A percentile compares a stretch with the other conserved stretches of the same genome.
Conservation (phyloP, 2,113 vertebrate genomes). For the Gasterosteus aculeatus region DNA sequence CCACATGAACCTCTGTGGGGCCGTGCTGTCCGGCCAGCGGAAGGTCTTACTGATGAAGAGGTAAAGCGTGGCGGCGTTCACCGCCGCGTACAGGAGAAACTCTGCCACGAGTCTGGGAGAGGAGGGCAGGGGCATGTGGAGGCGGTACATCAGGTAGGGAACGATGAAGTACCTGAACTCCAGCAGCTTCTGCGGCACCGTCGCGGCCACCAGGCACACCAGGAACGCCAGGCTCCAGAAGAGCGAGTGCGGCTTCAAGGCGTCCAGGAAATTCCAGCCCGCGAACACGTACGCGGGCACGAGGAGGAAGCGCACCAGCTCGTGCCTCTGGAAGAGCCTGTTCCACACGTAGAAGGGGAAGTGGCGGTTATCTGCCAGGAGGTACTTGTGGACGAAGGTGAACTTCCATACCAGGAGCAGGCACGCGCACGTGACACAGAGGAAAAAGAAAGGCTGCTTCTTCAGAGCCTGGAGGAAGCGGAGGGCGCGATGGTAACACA, state of each 20-base stretch:
- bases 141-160: slow-evolving; percentile 92
- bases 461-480: slow-evolving; percentile 83
- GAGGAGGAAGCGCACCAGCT: slow-evolving; percentile 86
- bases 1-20: slow-evolving; percentile 97
- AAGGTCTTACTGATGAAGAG: slow-evolving; percentile 91
- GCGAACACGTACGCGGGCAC: slow-evolving; percentile 91
- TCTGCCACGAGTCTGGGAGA: slow-evolving; percentile 85
- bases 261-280: slow-evolving; percentile 90
- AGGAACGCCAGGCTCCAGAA: slow-evolving; percentile 91
- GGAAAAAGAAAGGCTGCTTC: slow-evolving; percentile 83
- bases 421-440: slow-evolving; percentile 65
- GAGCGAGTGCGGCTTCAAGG: slow-evolving; percentile 86
- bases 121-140: slow-evolving; percentile 89
- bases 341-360: slow-evolving; percentile 96
- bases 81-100: slow-evolving; percentile 83
- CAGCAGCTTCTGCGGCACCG: slow-evolving; percentile 92
- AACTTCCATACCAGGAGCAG: slow-evolving; percentile 92
- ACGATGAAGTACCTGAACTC: slow-evolving; percentile 98
- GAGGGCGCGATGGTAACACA: slow-evolving; percentile 82
- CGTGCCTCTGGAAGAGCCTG: slow-evolving; percentile 87
- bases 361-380: slow-evolving; percentile 96
- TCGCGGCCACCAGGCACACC: slow-evolving; percentile 83
- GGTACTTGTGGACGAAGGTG: slow-evolving; percentile 91
- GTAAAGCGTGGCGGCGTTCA: slow-evolving; percentile 88
- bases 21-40: slow-evolving; percentile 87